A percentile compares a stretch with the other conserved stretches of the same genome.
phyloP scores from a whole-genome alignment of 1,140 invertebrate genomes.

The Drosophila nebulosa region DNA sequence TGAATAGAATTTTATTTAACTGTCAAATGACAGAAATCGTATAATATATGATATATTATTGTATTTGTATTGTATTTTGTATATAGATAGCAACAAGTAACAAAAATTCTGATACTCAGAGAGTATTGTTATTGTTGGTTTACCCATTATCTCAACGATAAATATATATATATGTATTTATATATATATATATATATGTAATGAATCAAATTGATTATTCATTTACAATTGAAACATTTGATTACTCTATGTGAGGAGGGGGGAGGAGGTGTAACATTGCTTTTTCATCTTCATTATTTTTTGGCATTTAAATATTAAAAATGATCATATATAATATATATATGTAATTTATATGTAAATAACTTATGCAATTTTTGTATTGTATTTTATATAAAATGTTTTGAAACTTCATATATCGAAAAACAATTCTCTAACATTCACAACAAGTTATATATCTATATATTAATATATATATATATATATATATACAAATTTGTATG shows the following conservation, averaged over 20 bases:
- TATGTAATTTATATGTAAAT: slow-evolving; percentile 11
- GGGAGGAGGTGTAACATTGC: not conserved
- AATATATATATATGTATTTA: slow-evolving; percentile 30
- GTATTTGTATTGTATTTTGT: slow-evolving; percentile 36
- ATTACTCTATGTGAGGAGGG: not conserved
- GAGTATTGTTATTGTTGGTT: not conserved
- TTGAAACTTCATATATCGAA: slow-evolving; percentile 65
- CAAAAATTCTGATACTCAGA: slow-evolving; percentile 45
- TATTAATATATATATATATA: slow-evolving; percentile 3
- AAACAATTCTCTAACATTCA: slow-evolving; percentile 74
- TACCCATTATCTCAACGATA: slow-evolving; percentile 26
- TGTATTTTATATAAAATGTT: slow-evolving; percentile 28
- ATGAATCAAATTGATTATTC: slow-evolving; percentile 3
- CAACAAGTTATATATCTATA: slow-evolving; percentile 60
- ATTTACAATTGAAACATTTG: slow-evolving; percentile 13
- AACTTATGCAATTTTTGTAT: slow-evolving; percentile 19
- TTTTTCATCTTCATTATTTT: slow-evolving; percentile 3
- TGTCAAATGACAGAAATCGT: slow-evolving; percentile 51
- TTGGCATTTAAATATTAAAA: slow-evolving; percentile 46
- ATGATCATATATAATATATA: slow-evolving; percentile 30
- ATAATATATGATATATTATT: slow-evolving; percentile 40
- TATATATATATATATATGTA: not conserved
- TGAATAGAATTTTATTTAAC: slow-evolving; percentile 73
- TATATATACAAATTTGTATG: slow-evolving; percentile 14
- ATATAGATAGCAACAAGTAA: slow-evolving; percentile 76